Evolutionary conservation across 1,140 invertebrate genomes (phyloP), one percentile per base, ranked within the genome.

Genomic region (Caenorhabditis brenneri): DNA sequence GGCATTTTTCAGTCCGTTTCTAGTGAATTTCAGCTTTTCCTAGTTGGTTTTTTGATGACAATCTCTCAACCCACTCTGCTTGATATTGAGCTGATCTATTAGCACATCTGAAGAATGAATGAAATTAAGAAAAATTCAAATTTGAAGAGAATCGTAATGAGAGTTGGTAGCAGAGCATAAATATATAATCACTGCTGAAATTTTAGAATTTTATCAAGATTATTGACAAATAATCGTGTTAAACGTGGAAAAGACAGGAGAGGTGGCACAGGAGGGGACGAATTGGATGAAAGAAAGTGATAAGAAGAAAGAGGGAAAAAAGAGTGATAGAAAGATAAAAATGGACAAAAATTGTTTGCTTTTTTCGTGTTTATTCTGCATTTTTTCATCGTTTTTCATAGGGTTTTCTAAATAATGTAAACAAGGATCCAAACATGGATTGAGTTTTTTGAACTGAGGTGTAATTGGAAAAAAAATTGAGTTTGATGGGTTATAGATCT

Each of bases 1-100:
- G 97, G 97, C 97, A 99, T 99, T 74, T 53, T 55, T 87, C 39
- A 42, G 31, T 84, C 29, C 36, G 69, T 49, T 60, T 4, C 10
- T 48, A 39, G 39, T 51, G 5, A 2, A 58, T 24, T 74, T 42
- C 65, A 39, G 65, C n/a, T 74, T 74, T 42, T 27, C 36, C 36
- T 42, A 24, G 36, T 42, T 74, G 65, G 65, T 42, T 74, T 46
- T 42, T 39, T 31, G n/a, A 27, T 74, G 65, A 74, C 53, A 58
- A 58, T 36, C 36, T 74, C 65, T 74, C 65, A 74, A 74, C 65
- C 65, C 36, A 74, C 65, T 74, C 36, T 74, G 36, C 33, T 31
- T 74, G 58, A 65, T 65, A 19, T 65, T 65, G 16, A 16, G 10
- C 5, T 51, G 58, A 39, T 74, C 65, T 42, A 9, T 42, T 74